Conservation (phyloP, 1,140 invertebrate genomes). For the Protaetia brevitarsis region DNA sequence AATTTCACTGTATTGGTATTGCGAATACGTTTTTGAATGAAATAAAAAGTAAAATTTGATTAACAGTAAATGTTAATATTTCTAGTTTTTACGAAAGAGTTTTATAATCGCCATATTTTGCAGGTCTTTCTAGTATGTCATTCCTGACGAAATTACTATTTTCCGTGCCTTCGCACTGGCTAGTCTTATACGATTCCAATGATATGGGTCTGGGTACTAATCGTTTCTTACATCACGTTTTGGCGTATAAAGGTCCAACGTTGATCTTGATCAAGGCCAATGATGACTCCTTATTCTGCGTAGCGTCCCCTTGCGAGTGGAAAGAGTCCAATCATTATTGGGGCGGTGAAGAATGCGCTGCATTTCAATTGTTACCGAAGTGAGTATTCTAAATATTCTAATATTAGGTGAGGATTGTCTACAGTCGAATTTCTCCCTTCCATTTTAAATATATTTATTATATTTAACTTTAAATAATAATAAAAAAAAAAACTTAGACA, state of each 20-base stretch:
- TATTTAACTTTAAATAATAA: too few relatives aligned
- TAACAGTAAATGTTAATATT: neutral
- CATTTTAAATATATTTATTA: too few relatives aligned
- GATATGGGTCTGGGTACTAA: slow-evolving; percentile 83
- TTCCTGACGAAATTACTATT: slow-evolving; percentile 64
- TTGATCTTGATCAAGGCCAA: slow-evolving; percentile 69
- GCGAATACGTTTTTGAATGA: too few relatives aligned
- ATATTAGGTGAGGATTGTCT: too few relatives aligned
- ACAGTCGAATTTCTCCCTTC: too few relatives aligned
- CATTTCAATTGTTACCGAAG: slow-evolving; percentile 77
- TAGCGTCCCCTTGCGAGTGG: slow-evolving; percentile 80
- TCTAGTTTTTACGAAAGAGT: too few relatives aligned
- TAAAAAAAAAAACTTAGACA: too few relatives aligned
- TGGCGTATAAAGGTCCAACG: slow-evolving; percentile 81
- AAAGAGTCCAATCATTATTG: slow-evolving; percentile 80
- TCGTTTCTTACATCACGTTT: slow-evolving; percentile 82
- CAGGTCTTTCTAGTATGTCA: slow-evolving; percentile 52
- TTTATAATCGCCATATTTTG: neutral
- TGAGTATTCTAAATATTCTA: slow-evolving; percentile 51
- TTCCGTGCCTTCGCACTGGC: slow-evolving; percentile 75
- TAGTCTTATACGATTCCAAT: slow-evolving; percentile 75
- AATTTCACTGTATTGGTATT: too few relatives aligned
- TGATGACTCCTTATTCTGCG: slow-evolving; percentile 68
- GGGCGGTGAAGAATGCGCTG: slow-evolving; percentile 72
- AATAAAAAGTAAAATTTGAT: neutral